Base-by-base conservation (phyloP, 2,797 vertebrate species). In the Neopelma chrysocephalum region DNA sequence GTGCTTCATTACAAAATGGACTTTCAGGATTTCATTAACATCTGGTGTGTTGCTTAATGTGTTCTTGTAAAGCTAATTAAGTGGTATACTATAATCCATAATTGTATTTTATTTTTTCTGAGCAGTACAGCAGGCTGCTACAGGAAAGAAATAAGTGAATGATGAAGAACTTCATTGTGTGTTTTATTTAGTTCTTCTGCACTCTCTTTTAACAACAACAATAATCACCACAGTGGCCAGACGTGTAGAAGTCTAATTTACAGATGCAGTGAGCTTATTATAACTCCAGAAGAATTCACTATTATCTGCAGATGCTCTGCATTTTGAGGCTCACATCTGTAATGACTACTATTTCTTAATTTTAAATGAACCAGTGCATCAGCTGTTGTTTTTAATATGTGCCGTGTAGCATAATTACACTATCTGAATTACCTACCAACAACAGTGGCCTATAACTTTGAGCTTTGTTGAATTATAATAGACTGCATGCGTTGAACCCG, bases 31-130 rank as follows among this genome's bases (percentile, higher is more conserved):
- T 95, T 89, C 64, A 82, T 94, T 93, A 93, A 38, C 85, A 94
- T 96, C 87, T 96, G 88, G 32, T 95, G 42, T 77, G 68, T 34
- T 75, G 17, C 56, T 77, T 68, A 90, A 71, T 48, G 48, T 79
- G 19, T n/a, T 83, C 68, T 64, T 94, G 85, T 81, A 91, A 82
- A 90, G 66, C 60, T 96, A 88, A 96, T 93, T 95, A 91, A 91
- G 70, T 85, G 29, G 36, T 95, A 60, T n/a, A 23, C 4, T 86
- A 8, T 78, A 88, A 82, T 4, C 3, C 76, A 62, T 81, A 85
- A 91, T 58, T 78, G 9, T 70, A 36, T 89, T 83, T 83, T 78
- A 68, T 62, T 68, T 96, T 82, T 91, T 81, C 75, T 93, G 91
- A 82, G 43, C 42, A 62, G 29, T 81, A 51, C 9, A 62, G 23